These are phyloP conservation scores for Mormoops blainvillei DNA, from an alignment of 2,113 vertebrate species.

Conservation along the genomic window DNA sequence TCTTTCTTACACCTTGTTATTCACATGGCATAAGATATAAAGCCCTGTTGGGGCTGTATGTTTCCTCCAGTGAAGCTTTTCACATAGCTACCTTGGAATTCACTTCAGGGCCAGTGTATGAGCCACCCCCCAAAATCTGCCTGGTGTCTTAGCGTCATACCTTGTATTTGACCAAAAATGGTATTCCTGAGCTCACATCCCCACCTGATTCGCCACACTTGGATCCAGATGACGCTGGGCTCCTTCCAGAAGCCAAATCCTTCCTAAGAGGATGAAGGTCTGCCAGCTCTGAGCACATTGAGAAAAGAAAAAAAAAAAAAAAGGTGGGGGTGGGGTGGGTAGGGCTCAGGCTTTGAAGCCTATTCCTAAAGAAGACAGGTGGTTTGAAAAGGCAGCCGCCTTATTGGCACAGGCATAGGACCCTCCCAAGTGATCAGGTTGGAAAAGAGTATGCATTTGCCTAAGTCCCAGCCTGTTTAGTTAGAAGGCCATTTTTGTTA, in stretches of 20 bases:
- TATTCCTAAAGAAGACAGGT: background rate
- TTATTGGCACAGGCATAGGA: background rate
- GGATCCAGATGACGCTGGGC: slow-evolving; percentile 31
- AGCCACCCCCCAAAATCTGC: slow-evolving; percentile 37
- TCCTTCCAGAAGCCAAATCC: slow-evolving; percentile 54
- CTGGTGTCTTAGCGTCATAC: background rate
- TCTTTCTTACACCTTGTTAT: background rate
- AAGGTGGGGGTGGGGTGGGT: rapidly evolving
- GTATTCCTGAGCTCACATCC: slow-evolving; percentile 47
- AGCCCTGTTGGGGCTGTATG: background rate
- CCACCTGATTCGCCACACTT: slow-evolving; percentile 64
- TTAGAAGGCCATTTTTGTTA: background rate
- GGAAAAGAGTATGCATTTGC: background rate
- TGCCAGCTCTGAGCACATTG: slow-evolving; percentile 21
- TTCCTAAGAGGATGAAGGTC: slow-evolving; percentile 24
- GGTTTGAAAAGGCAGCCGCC: background rate
- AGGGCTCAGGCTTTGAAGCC: background rate
- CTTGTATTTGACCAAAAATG: slow-evolving; percentile 70
- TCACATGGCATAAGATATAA: too few relatives aligned
- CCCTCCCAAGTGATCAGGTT: background rate
- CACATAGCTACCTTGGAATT: slow-evolving; percentile 40
- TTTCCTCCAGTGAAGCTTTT: background rate
- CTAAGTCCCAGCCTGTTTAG: background rate
- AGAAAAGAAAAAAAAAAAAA: rapidly evolving
- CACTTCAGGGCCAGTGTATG: slow-evolving; percentile 42